Percentiles rank a stretch among this genome's conserved stretches.
These are phyloP conservation scores for Caenorhabditis remanei DNA, from an alignment of 1,140 invertebrate genomes.

Conservation along the genomic window DNA sequence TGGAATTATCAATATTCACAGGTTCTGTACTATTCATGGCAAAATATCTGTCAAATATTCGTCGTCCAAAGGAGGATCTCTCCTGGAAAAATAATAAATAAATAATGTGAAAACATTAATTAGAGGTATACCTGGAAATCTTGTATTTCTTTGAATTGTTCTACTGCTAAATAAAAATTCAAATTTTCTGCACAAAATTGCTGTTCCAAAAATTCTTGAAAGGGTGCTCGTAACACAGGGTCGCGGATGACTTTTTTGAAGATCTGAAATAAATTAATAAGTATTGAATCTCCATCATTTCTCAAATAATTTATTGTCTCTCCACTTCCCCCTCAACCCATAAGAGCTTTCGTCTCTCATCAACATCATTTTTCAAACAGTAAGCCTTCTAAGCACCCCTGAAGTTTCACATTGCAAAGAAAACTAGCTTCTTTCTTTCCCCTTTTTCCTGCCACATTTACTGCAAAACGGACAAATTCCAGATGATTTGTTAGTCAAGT, in stretches of 20 bases:
- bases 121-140: slow-evolving; percentile 23
- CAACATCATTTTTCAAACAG: not conserved
- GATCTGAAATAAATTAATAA: slow-evolving; percentile 41
- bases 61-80: slow-evolving; percentile 66
- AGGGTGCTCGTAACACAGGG: slow-evolving; percentile 61
- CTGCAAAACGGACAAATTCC: slow-evolving; percentile 46
- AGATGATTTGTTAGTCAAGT: slow-evolving; percentile 54
- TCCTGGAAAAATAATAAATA: slow-evolving; percentile 57
- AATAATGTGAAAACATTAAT: not conserved
- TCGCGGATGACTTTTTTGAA: slow-evolving; percentile 64
- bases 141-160: slow-evolving; percentile 73
- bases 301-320: not conserved
- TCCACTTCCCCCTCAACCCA: no score
- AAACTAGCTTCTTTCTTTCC: not conserved
- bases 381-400: slow-evolving; percentile 19
- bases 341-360: not conserved
- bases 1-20: slow-evolving; percentile 77
- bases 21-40: slow-evolving; percentile 75
- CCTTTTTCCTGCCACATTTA: slow-evolving; percentile 4
- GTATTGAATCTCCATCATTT: not conserved
- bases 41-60: slow-evolving; percentile 76
- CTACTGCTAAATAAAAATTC: slow-evolving; percentile 77
- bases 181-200: slow-evolving; percentile 77
- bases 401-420: not conserved
- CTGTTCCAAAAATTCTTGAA: slow-evolving; percentile 74